Evolutionary conservation across 2,797 vertebrate species (phyloP), one percentile per base, ranked within the genome.

Genomic region (Nannoperca australis): DNA sequence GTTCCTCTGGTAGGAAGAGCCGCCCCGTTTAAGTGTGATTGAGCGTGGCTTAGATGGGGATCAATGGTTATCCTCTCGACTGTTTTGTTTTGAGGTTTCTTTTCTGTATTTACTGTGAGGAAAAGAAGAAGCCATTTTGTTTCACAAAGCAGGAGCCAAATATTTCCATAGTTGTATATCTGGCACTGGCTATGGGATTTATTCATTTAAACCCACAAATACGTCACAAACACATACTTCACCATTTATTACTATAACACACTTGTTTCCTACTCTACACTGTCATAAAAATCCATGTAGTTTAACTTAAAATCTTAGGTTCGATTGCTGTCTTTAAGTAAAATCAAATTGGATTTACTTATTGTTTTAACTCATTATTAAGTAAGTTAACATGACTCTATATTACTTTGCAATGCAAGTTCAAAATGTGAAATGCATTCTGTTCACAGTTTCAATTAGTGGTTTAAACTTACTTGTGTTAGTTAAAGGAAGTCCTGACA

Each of bases 51-150:
- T 96, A 96, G 85, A 89, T 72, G 86, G 83, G 94, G 95, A 95
- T 96, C 95, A 95, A 92, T 91, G 92, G 92, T 95, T 94, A 95
- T 95, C 94, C 94, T 93, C 92, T 94, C 90, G 70, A 92, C 93
- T 94, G 93, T 95, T 93, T 94, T 94, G 92, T 94, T 94, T 92
- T 90, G 89, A 91, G 87, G 88, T 91, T 94, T 92, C 91, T 89
- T 85, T 90, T 92, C 88, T 89, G 82, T 91, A 85, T 92, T 93
- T 92, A 89, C 91, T 89, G 91, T 53, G 79, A 90, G 84, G 84
- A 88, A 81, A 81, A 84, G 73, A 84, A 88, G 90, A 83, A 88
- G 89, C 85, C 92, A 92, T 86, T 92, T 93, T 92, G 88, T 93
- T 87, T 89, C 73, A 78, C 83, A 87, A 89, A 88, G 84, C 88